Evolutionary conservation across 2,113 vertebrate species (phyloP).

Genomic region (Rhombomys opimus): DNA sequence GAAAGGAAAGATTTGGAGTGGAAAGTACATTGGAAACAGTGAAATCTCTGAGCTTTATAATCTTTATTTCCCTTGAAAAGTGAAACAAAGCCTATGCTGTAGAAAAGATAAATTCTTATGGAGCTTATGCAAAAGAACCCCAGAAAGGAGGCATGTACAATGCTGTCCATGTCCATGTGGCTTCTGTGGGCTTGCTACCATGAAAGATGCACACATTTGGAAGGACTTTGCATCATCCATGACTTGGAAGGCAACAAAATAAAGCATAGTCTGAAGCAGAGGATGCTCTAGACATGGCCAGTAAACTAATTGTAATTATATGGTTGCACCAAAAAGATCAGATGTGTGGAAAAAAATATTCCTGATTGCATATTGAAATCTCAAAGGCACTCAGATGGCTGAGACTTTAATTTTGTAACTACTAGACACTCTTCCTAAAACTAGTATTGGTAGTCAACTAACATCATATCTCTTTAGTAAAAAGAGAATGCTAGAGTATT

Average conservation of each 20-base stretch:
- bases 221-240: conserved; percentile 4
- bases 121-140: neutral
- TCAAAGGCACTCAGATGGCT: conserved; percentile 60
- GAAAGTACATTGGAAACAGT: neutral
- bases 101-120: neutral
- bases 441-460: neutral
- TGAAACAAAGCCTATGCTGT: neutral
- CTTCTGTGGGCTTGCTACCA: neutral
- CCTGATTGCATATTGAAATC: conserved; percentile 67
- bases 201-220: conserved; percentile 24
- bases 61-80: conserved; percentile 23
- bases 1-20: neutral
- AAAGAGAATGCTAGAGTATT: neutral
- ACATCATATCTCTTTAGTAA: neutral
- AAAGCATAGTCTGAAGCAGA: conserved; percentile 55
- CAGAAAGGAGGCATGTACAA: neutral
- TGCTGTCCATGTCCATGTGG: neutral
- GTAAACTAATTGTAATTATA: conserved; percentile 70
- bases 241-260: conserved; percentile 68
- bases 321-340: conserved; percentile 55
- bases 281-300: conserved; percentile 38
- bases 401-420: conserved; percentile 9
- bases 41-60: neutral
- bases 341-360: conserved; percentile 72
- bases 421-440: neutral